Evolutionary conservation across 2,888 invertebrate genomes (phyloP).

Genomic region (Melanotus villosus): DNA sequence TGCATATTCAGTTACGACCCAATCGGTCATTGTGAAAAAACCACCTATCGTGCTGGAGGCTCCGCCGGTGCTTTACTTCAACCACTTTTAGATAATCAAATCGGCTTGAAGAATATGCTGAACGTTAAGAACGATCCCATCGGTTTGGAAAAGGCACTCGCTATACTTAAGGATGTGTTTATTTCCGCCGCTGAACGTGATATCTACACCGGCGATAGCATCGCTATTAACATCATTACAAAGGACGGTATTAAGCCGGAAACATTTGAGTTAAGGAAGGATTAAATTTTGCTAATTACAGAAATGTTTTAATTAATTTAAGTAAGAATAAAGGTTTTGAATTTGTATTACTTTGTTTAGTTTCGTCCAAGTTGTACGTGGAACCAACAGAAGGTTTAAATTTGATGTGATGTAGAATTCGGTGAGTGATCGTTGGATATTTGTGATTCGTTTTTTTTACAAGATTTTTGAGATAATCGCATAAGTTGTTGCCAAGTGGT

Average conservation of each 20-base stretch:
- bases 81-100: conserved; percentile 96
- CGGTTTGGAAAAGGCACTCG: conserved; percentile 85
- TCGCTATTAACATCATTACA: conserved; percentile 89
- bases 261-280: conserved; percentile 84
- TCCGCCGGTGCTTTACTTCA: conserved; percentile 92
- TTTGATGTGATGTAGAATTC: too few species aligned
- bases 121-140: conserved; percentile 77
- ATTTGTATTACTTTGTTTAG: not conserved
- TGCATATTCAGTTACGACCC: conserved; percentile 98
- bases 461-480: too few species aligned
- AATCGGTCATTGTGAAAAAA: conserved; percentile 93
- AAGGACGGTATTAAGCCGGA: conserved; percentile 86
- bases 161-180: conserved; percentile 94
- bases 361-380: too few species aligned
- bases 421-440: too few species aligned
- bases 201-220: conserved; percentile 95
- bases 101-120: conserved; percentile 91
- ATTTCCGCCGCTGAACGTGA: conserved; percentile 98
- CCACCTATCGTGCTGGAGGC: conserved; percentile 90
- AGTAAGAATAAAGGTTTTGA: not conserved
- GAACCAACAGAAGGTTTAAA: too few species aligned
- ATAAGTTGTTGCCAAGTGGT: too few species aligned
- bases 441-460: too few species aligned
- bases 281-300: conserved; percentile 74
- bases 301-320: not conserved